Percentiles rank a stretch among this genome's conserved stretches.
phyloP scores from a whole-genome alignment of 35 echinoderm and acorn worm genomes.

The Hemicentrotus pulcherrimus region DNA sequence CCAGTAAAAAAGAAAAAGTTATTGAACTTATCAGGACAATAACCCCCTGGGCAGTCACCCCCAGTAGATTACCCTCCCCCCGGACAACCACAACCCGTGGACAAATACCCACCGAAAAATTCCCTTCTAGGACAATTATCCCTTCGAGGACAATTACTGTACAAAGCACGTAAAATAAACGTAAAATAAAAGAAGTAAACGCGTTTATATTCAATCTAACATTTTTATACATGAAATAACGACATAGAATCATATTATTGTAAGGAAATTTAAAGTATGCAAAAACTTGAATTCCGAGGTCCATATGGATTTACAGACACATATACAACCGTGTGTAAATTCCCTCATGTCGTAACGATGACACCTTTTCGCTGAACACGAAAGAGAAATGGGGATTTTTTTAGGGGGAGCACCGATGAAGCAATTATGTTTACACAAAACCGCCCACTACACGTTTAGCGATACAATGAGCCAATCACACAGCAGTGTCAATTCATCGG shows the following conservation, averaged over 20 bases:
- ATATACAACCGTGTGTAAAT: background rate
- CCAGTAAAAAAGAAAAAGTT: no score
- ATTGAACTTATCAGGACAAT: no score
- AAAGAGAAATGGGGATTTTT: background rate
- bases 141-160: no score
- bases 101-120: no score
- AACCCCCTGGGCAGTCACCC: no score
- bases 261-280: background rate
- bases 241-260: no score
- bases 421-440: background rate
- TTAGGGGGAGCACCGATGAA: background rate
- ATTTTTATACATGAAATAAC: no score
- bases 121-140: no score
- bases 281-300: background rate
- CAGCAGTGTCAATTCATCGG: background rate
- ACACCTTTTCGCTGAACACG: background rate
- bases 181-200: no score
- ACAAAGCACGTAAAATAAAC: no score
- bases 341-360: background rate
- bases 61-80: no score
- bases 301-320: background rate
- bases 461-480: background rate
- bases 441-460: background rate
- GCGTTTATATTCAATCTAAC: background rate
- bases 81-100: no score